Evolutionary conservation across 1,140 invertebrate species (phyloP), one percentile per base, ranked within the genome.

Genomic region (Megathymus violae): DNA sequence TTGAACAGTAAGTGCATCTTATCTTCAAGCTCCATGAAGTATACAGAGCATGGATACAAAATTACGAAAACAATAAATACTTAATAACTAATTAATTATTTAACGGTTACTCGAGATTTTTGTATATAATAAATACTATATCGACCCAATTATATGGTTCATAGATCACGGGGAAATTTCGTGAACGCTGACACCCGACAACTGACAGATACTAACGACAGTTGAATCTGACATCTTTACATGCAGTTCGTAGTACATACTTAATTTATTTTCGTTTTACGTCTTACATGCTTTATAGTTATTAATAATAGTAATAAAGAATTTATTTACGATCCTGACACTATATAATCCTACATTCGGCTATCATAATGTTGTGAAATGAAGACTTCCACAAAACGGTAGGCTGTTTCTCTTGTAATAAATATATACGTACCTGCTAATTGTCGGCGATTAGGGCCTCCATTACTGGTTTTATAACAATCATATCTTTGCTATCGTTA

Each of bases 391-490:
- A 43, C 14, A 16, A 43, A 43, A 43, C 40, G 14, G 40, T 43
- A 27, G 17, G 17, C 44, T 19, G 44, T 47, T 22, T 27, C 19
- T 7, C 22, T 27, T 14, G 44, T 47, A 9, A 47, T 47, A 47
- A 47, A 47, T 47, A 27, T 47, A 22, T 9, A 22, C 0, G 60
- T 64, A 65, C 65, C 69, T 48, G 47, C 62, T 71, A 71, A 71
- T 71, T 71, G 61, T 46, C 46, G 34, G 47, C 62, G 56, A 71
- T 67, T 67, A 70, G 36, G 13, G 3, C 17, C 27, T 11, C 67
- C 36, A 69, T 69, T 69, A 65, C 67, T 13, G 22, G 43, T 16
- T 15, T 56, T 38, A 13, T 13, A 34, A 59, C 67, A 62, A 69
- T 51, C 31, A 62, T 69, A 56, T 62, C 52, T 41, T 43, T 62